Evolutionary conservation across 2,113 vertebrate species (phyloP).

Genomic region (Ageneiosus marmoratus): DNA sequence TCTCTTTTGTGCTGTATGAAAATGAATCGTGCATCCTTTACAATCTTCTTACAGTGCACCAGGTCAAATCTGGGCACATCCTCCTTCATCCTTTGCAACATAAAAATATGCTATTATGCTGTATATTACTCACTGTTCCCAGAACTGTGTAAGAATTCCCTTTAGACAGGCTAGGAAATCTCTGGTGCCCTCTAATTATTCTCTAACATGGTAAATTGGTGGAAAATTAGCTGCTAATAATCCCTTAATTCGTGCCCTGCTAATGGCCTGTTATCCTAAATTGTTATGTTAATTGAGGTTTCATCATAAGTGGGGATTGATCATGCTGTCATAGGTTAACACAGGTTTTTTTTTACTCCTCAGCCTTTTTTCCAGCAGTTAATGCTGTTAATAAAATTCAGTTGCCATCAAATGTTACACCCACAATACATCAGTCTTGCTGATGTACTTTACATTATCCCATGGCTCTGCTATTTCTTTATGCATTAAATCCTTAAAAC

Average conservation of each 20-base stretch:
- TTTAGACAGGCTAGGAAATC: conserved; percentile 44
- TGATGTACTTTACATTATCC: conserved; percentile 30
- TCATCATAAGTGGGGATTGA: conserved; percentile 54
- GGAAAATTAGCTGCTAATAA: conserved; percentile 59
- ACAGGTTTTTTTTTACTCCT: conserved; percentile 36
- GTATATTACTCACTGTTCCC: conserved; percentile 35
- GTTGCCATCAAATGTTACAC: conserved; percentile 41
- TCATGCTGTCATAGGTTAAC: conserved; percentile 57
- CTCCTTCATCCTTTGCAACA: conserved; percentile 3
- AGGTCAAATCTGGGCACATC: conserved; percentile 27
- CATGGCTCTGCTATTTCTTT: conserved; percentile 22
- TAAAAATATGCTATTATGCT: conserved; percentile 6
- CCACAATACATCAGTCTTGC: conserved; percentile 17
- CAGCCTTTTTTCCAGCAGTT: conserved; percentile 50
- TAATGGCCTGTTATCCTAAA: conserved; percentile 60
- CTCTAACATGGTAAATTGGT: conserved; percentile 56
- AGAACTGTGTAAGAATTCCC: conserved; percentile 42
- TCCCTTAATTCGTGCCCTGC: conserved; percentile 52
- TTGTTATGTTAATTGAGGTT: conserved; percentile 60
- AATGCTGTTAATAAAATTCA: conserved; percentile 50
- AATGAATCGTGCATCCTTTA: conserved; percentile 11
- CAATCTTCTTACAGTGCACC: not conserved
- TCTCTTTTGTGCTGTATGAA: conserved; percentile 21
- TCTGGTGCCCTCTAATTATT: conserved; percentile 55
- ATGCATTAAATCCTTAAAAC: conserved; percentile 22